Percentiles rank a stretch among this genome's conserved stretches.
These are phyloP conservation scores for Tetramorium simillimum DNA, from an alignment of 1,140 invertebrate species.

Conservation along the genomic window DNA sequence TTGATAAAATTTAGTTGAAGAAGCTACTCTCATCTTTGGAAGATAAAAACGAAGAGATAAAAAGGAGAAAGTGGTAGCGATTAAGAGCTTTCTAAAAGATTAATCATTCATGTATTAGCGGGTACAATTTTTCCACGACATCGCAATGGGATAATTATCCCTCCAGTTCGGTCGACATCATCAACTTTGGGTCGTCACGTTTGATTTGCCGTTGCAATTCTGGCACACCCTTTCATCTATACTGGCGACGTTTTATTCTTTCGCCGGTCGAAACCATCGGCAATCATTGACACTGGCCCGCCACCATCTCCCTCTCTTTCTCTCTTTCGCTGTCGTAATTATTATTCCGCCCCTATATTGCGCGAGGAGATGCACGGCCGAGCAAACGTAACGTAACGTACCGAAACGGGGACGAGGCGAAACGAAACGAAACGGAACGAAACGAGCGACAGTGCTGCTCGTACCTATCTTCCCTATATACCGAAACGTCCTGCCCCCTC, in stretches of 20 bases:
- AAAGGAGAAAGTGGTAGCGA: not conserved
- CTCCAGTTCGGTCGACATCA: conserved; percentile 6
- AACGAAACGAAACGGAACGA: conserved; percentile 81
- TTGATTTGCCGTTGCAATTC: conserved; percentile 45
- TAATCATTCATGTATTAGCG: not conserved
- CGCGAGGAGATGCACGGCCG: conserved; percentile 81
- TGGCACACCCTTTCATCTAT: conserved; percentile 37
- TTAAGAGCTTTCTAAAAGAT: not conserved
- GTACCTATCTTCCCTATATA: conserved; percentile 70
- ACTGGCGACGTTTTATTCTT: conserved; percentile 30
- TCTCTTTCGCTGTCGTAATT: conserved; percentile 76
- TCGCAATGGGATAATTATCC: not conserved
- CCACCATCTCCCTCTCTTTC: conserved; percentile 35
- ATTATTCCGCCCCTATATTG: conserved; percentile 84
- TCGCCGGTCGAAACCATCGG: conserved; percentile 52
- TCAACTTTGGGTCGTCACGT: conserved; percentile 16
- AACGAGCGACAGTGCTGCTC: conserved; percentile 77
- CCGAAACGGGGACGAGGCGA: conserved; percentile 82
- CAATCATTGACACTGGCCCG: conserved; percentile 68
- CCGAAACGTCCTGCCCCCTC: conserved; percentile 64
- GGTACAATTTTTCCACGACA: not conserved
- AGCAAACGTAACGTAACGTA: conserved; percentile 84
- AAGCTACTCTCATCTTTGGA: not conserved
- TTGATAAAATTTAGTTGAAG: not conserved
- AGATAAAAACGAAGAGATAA: not conserved